Conservation (phyloP, 2,888 invertebrate species). For the Teinopalpus imperialis region DNA sequence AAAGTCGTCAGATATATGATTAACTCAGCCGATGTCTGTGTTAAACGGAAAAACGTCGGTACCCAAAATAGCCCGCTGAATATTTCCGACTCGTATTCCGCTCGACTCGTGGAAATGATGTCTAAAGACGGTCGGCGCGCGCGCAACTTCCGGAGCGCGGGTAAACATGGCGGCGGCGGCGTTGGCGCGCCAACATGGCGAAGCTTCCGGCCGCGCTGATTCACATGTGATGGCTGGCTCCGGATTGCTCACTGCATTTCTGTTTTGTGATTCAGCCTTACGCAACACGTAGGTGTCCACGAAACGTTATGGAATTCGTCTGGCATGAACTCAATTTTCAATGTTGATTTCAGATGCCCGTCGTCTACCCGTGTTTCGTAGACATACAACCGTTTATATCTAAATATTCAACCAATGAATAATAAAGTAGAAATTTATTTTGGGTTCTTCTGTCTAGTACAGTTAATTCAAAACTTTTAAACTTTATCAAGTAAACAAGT, state of each 20-base stretch:
- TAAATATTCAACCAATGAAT: constrained; percentile 5
- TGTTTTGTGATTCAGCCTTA: constrained; percentile 75
- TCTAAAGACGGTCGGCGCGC: constrained; percentile 75
- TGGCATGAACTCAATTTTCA: constrained; percentile 45
- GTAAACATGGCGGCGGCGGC: constrained; percentile 67
- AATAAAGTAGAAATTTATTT: not conserved
- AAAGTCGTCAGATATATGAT: constrained; percentile 70
- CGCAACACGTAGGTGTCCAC: constrained; percentile 67
- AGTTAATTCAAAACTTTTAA: too few relatives aligned
- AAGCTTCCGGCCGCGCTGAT: constrained; percentile 77
- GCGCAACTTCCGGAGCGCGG: constrained; percentile 78
- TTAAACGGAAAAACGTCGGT: constrained; percentile 75
- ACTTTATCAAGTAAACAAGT: too few relatives aligned
- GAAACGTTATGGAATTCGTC: constrained; percentile 53
- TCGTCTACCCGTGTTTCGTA: constrained; percentile 30
- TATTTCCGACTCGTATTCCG: constrained; percentile 74
- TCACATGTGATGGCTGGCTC: constrained; percentile 68
- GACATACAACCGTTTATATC: constrained; percentile 18
- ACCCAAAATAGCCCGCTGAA: constrained; percentile 69
- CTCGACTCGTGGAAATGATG: constrained; percentile 69
- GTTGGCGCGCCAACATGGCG: constrained; percentile 74
- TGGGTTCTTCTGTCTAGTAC: too few relatives aligned
- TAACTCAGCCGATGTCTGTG: constrained; percentile 70
- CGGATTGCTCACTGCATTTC: constrained; percentile 77
- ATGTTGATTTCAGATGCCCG: constrained; percentile 31